Base-by-base conservation (phyloP, 2,797 vertebrate genomes). In the Acrossocheilus fasciatus region DNA sequence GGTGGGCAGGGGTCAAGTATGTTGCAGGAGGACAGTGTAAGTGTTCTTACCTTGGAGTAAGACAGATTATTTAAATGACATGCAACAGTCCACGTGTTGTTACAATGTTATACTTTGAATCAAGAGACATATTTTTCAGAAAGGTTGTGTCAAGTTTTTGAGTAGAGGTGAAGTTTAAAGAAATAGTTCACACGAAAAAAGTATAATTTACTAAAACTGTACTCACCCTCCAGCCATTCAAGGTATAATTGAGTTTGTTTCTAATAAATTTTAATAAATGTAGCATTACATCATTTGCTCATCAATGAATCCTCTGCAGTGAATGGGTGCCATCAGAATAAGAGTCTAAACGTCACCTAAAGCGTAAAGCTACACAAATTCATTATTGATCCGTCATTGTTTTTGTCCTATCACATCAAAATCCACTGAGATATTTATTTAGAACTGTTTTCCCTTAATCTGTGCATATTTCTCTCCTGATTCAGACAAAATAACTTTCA, bases 11-110 rank as follows among this genome's bases (percentile, higher is more conserved):
- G 9, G 91, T 95, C 70, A 95, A 95, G 85, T 94, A 94, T 0
- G 87, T 94, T 76, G 91, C 92, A 20, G 93, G 91, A 85, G 93
- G 92, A 50, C 93, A 94, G 91, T 94, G 94, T 95, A 92, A 91
- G 90, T 47, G 15, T 2, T 73, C 17, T 36, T 75, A n/a, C 17
- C n/a, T 20, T 36, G 30, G 18, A 41, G 64, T 34, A 6, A 78
- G 52, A 52, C 34, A 36, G 9, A 68, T 30, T 4, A 6, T 74
- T 50, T 26, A 34, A 30, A 36, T 83, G 47, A 36, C 68, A 18
- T 30, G 4, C 14, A 72, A n/a, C 43, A 50, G n/a, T 70, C 15
- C 6, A 62, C 52, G 43, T 59, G 2, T 4, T 34, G n/a, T 30
- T 15, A 20, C 36, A 41, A 34, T 26, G 7, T 8, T 18, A 34